Conservation (phyloP, 2,113 vertebrate species). For the Merops nubicus region DNA sequence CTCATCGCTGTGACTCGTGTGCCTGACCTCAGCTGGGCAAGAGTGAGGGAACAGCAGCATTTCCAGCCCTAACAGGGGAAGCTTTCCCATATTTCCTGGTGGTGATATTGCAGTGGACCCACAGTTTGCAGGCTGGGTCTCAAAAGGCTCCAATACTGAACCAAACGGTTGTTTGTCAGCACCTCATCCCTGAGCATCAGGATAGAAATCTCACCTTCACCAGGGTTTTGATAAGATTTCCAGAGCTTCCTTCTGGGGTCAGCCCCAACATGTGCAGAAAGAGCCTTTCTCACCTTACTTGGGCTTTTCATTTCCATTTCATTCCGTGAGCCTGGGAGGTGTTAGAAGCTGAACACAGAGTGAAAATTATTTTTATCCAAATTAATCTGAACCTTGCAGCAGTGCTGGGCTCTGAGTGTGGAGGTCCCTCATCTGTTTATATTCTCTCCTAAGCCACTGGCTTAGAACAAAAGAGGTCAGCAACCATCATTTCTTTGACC, state of each 20-base stretch:
- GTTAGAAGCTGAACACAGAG: not conserved
- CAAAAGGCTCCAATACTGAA: not conserved
- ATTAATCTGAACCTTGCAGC: not conserved
- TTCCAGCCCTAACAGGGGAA: not conserved
- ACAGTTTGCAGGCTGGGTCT: fast-evolving
- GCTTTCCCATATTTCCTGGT: fast-evolving
- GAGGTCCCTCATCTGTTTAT: not conserved
- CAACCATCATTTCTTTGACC: not conserved
- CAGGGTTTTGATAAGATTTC: not conserved
- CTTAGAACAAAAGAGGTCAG: not conserved
- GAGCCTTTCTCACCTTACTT: not conserved
- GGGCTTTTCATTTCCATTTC: not conserved
- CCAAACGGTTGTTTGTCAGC: fast-evolving
- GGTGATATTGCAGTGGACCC: fast-evolving
- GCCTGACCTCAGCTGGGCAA: not conserved
- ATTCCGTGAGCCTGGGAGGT: not conserved
- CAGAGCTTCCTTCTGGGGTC: not conserved
- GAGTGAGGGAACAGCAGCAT: not conserved
- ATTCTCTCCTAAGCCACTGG: not conserved
- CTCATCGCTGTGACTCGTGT: not conserved
- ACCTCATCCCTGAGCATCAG: not conserved
- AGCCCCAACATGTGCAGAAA: not conserved
- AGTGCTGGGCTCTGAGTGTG: not conserved
- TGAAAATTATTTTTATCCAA: not conserved
- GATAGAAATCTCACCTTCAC: not conserved